Evolutionary conservation across 2,113 vertebrate species (phyloP), one percentile per base, ranked within the genome.

Genomic region (Stegastes partitus): DNA sequence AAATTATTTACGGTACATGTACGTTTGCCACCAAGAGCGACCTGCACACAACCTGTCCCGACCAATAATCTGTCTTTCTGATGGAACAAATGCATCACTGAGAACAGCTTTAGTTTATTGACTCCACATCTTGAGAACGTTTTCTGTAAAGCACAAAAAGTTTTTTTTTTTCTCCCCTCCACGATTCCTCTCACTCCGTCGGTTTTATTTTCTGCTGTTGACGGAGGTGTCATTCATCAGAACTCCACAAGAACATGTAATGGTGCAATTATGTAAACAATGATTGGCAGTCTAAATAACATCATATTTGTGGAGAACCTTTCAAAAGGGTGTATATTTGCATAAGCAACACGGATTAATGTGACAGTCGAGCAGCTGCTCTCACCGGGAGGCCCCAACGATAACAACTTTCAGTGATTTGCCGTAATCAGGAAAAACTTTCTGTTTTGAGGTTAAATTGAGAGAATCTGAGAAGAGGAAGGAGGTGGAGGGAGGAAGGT

Each of bases 261-360:
- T 68, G 79, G 79, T 1, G 47, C 89, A 87, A 93, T 93, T 89
- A 87, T 54, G 79, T 86, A 89, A 93, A 90, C 82, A 88, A 91
- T 95, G 94, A 95, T 93, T 95, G 94, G 88, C 94, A 94, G 91
- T 65, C 83, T 83, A 79, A 93, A 94, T 91, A 88, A 82, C 91
- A 77, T 93, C 85, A 90, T 86, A 87, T 92, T 91, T 88, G 67
- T 87, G 75, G 69, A 92, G 93, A 92, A 94, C 90, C 85, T 93
- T 94, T 94, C 73, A 83, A 87, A 92, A 94, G 89, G 79, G 90
- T 88, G 87, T 83, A 58, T 76, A 95, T 95, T 94, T 89, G 93
- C 94, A 95, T 95, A 94, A 92, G 91, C 87, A 84, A 81, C 91
- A 72, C 64, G 85, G 91, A 93, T 92, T 90, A 89, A 89, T 82